Evolutionary conservation across 2,888 invertebrate species (phyloP).

Genomic region (Corythucha ciliata): DNA sequence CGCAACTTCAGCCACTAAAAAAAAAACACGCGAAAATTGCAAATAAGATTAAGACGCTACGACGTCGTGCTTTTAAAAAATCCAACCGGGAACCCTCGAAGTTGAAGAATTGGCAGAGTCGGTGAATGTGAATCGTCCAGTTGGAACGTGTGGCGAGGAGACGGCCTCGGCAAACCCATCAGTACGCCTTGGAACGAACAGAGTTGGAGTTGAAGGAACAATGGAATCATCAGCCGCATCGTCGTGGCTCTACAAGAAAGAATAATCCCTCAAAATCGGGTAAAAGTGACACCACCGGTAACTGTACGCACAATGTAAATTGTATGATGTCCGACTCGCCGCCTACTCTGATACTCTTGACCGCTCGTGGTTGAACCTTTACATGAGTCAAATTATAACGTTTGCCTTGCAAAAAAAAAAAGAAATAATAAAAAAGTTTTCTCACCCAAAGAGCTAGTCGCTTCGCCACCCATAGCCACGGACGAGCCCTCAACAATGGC

Average conservation of each 20-base stretch:
- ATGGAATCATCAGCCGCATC: slow-evolving; percentile 67
- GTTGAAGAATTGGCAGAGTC: slow-evolving; percentile 43
- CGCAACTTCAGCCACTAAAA: slow-evolving; percentile 39
- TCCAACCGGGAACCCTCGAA: slow-evolving; percentile 31
- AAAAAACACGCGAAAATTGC: background rate
- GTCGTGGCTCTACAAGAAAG: slow-evolving; percentile 46
- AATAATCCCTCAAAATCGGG: slow-evolving; percentile 13
- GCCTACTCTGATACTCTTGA: slow-evolving; percentile 27
- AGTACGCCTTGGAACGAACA: slow-evolving; percentile 68
- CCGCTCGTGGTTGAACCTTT: slow-evolving; percentile 26
- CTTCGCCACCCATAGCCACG: slow-evolving; percentile 27
- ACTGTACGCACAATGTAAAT: background rate
- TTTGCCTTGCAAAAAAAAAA: too few species aligned
- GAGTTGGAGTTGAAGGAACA: slow-evolving; percentile 81
- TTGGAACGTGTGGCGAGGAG: slow-evolving; percentile 72
- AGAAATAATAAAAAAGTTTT: background rate
- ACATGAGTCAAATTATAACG: too few species aligned
- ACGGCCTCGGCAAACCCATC: slow-evolving; percentile 88
- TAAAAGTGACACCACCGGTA: too few species aligned
- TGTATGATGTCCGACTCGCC: slow-evolving; percentile 33
- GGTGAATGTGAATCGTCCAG: slow-evolving; percentile 55
- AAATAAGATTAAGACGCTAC: background rate
- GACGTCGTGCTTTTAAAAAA: too few species aligned
- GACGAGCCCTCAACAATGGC: slow-evolving; percentile 25
- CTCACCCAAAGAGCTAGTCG: slow-evolving; percentile 27